Conservation (phyloP, 2,113 vertebrate genomes). For the Oreocharis arfaki region DNA sequence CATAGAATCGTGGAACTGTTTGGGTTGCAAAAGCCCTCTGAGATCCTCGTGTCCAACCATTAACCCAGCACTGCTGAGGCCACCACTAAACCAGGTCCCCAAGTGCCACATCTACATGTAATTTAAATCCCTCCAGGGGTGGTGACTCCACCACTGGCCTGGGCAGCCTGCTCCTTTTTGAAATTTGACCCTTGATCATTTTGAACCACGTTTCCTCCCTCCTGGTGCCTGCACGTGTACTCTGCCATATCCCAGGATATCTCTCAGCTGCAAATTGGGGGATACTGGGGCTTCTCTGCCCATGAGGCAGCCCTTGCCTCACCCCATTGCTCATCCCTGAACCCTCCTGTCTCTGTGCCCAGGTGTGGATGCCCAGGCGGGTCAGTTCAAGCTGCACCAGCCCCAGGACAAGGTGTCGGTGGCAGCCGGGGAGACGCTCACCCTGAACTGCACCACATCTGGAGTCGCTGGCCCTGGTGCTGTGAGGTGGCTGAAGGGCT, state of each 20-base stretch:
- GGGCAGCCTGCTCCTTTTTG: neutral
- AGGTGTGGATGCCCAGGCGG: fast-evolving
- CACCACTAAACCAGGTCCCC: neutral
- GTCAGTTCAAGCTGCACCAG: neutral
- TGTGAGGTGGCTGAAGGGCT: constrained; percentile 17
- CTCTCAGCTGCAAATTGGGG: neutral
- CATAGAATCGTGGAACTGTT: neutral
- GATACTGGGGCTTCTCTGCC: neutral
- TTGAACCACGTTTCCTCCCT: fast-evolving
- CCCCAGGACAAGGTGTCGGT: fast-evolving
- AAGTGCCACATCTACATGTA: neutral
- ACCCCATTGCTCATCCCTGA: fast-evolving
- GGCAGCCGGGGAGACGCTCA: neutral
- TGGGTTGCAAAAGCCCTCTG: neutral
- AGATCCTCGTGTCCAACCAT: neutral
- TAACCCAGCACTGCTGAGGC: neutral
- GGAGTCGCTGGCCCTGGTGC: fast-evolving
- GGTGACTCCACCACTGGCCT: neutral
- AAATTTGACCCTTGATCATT: neutral
- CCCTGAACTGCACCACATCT: neutral
- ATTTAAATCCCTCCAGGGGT: neutral
- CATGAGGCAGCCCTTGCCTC: neutral
- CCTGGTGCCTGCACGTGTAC: neutral
- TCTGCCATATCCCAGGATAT: neutral
- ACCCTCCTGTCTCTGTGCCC: neutral